Evolutionary conservation across 2,888 invertebrate species (phyloP).

Genomic region (Chelonus formosanus): DNA sequence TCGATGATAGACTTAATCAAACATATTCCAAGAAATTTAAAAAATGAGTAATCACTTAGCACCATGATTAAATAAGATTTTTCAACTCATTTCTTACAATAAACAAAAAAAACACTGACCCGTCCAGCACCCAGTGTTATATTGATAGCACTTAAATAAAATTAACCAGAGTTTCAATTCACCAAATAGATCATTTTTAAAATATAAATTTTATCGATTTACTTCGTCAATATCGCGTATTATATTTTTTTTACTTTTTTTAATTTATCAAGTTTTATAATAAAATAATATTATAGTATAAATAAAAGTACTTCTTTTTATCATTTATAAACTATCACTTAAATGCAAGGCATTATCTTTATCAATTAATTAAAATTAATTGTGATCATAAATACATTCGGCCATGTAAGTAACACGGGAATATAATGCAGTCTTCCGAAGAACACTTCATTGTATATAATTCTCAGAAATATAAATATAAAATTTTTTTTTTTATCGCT

Average conservation of each 20-base stretch:
- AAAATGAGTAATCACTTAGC: slow-evolving; percentile 4
- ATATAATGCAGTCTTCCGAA: slow-evolving; percentile 17
- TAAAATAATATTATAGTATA: too few relatives aligned
- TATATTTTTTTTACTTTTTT: neutral
- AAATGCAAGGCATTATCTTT: slow-evolving; percentile 22
- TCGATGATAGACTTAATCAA: neutral
- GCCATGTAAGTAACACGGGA: slow-evolving; percentile 41
- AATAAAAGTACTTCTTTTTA: too few relatives aligned
- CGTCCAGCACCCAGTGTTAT: slow-evolving; percentile 15
- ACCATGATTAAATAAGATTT: neutral
- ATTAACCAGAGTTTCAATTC: neutral
- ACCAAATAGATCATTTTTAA: too few relatives aligned
- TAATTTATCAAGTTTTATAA: too few relatives aligned
- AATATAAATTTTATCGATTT: too few relatives aligned
- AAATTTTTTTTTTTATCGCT: neutral
- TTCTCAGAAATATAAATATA: slow-evolving; percentile 5
- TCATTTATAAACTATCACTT: slow-evolving; percentile 12
- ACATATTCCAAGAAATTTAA: neutral
- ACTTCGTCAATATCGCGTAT: slow-evolving; percentile 1
- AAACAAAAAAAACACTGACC: neutral
- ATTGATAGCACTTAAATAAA: slow-evolving; percentile 9
- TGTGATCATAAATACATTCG: slow-evolving; percentile 29
- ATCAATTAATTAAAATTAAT: neutral
- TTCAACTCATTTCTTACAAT: neutral
- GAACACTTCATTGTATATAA: slow-evolving; percentile 11